Evolutionary conservation across 2,797 vertebrate genomes (phyloP).

Genomic region (Neopelma chrysocephalum): DNA sequence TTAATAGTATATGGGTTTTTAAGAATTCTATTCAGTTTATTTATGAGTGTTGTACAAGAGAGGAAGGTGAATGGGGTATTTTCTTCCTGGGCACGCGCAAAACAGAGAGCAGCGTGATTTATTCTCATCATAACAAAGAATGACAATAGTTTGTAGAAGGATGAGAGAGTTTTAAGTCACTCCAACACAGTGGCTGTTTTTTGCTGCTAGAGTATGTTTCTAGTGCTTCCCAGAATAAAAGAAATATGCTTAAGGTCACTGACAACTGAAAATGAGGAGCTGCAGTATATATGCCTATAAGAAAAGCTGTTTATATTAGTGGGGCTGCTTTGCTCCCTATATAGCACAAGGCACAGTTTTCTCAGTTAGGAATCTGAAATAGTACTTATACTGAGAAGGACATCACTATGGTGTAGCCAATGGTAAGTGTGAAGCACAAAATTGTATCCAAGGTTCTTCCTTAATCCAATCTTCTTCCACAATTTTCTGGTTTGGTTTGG

Average conservation of each 20-base stretch:
- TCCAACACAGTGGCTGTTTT: rapidly evolving
- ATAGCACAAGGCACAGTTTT: background rate
- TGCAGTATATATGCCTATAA: background rate
- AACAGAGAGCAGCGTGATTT: background rate
- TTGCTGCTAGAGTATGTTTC: background rate
- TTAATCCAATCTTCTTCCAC: background rate
- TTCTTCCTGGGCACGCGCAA: background rate
- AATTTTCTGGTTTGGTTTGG: background rate
- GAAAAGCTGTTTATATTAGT: background rate
- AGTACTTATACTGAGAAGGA: background rate
- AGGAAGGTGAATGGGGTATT: background rate
- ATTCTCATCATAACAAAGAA: background rate
- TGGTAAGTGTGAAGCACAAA: background rate
- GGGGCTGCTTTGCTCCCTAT: background rate
- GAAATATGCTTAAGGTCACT: background rate
- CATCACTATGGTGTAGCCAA: background rate
- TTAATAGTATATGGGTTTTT: background rate
- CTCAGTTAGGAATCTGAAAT: background rate
- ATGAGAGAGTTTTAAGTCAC: background rate
- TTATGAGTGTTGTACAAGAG: background rate
- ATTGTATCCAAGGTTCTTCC: background rate
- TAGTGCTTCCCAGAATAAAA: background rate
- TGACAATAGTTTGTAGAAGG: background rate
- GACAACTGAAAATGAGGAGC: background rate
- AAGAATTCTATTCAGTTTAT: background rate